Percentiles rank a stretch among this genome's conserved stretches.
phyloP scores from a whole-genome alignment of 2,888 invertebrate genomes.

The Brenthis hecate region DNA sequence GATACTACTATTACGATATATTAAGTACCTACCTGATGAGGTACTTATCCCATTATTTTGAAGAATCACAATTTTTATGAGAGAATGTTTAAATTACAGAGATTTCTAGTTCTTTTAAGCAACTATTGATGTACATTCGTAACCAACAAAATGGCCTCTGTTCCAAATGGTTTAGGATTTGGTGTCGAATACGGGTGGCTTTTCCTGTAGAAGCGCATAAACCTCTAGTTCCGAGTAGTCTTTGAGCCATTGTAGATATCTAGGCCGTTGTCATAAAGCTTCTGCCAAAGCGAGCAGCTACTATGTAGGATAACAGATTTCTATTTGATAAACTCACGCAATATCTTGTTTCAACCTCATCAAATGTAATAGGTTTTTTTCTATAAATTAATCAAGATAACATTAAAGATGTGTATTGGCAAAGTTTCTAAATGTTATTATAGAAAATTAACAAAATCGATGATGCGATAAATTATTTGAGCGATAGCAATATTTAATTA shows the following conservation, averaged over 20 bases:
- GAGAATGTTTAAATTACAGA: no score
- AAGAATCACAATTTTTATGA: no score
- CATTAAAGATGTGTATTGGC: background rate
- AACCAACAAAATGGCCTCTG: no score
- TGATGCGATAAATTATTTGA: constrained; percentile 10
- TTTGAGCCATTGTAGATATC: constrained; percentile 16
- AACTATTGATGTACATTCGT: no score
- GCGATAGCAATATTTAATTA: constrained; percentile 9
- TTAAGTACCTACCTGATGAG: no score
- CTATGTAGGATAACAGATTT: constrained; percentile 5
- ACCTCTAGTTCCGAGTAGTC: constrained; percentile 2
- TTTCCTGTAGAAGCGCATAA: constrained; percentile 18
- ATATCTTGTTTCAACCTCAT: background rate
- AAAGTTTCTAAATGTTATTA: background rate
- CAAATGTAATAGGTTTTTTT: background rate
- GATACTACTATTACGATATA: no score
- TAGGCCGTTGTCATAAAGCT: constrained; percentile 23
- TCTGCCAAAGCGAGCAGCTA: constrained; percentile 9
- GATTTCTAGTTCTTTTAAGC: no score
- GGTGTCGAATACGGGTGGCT: background rate
- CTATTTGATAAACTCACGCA: background rate
- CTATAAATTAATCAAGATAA: background rate
- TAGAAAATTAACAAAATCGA: background rate
- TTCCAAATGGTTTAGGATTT: constrained; percentile 3
- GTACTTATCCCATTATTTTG: no score